Base-by-base conservation (phyloP, 2,113 vertebrate species). In the Jacana jacana region DNA sequence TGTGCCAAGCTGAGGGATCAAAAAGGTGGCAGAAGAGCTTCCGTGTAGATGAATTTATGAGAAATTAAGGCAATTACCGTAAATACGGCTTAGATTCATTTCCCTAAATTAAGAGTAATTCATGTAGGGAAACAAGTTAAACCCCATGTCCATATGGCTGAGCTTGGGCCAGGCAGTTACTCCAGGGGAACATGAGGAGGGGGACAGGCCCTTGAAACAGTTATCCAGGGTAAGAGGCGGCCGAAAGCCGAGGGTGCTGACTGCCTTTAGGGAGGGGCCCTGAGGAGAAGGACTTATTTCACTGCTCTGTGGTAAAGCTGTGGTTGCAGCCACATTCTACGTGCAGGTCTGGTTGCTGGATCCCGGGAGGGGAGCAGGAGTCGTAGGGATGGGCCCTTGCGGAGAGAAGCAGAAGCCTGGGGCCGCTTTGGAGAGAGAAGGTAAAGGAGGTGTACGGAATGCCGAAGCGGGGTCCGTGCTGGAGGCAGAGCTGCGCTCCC, bases 371-470 rank as follows among this genome's bases (percentile, higher is more conserved):
- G 37, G 33, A 54, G 7, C 42, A 10, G 68, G 16, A 75, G 17
- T 35, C 0, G 0, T 3, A 49, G 48, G 35, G n/a, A 10, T 48
- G 66, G 48, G 63, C 37, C 39, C n/a, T 51, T 30, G 7, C 0
- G 4, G 16, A 55, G 52, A 40, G 58, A 28, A 73, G 25, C 24
- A 68, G 49, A 15, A 68, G 35, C 11, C 13, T 82, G 65, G 46
- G 60, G 9, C 49, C 52, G 60, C 7, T 72, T 63, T 52, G 60
- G 30, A 58, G 44, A 24, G 25, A 37, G 42, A 20, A 23, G 14
- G 11, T 73, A 24, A 35, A 24, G 10, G 6, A 33, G 24, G 48
- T 66, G 27, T n/a, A 35, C 28, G 33, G 23, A 60, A 24, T 54
- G 28, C 65, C 63, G 40, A 55, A 61, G 69, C 39, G 49, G 48